Conservation (phyloP, 2,797 vertebrate species). For the Tangara arthus region DNA sequence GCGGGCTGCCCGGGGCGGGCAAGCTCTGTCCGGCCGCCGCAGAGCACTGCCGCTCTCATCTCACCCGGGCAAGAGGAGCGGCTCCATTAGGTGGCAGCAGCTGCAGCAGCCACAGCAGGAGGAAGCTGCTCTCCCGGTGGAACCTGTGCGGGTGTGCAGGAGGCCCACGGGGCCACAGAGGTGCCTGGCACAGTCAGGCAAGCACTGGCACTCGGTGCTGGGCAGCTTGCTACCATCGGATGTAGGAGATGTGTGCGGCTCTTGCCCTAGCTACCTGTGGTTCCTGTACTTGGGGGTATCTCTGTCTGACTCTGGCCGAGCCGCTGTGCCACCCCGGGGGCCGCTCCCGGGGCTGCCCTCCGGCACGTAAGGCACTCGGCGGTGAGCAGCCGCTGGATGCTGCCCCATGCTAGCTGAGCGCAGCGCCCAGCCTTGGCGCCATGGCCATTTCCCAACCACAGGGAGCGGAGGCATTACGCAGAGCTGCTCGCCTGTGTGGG, state of each 20-base stretch:
- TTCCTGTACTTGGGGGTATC: neutral
- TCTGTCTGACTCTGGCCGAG: accelerated
- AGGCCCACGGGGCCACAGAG: neutral
- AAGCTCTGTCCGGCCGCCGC: neutral
- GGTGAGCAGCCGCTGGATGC: accelerated
- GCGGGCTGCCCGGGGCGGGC: neutral
- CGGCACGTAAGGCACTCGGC: accelerated
- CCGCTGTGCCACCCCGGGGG: neutral
- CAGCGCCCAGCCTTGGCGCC: neutral
- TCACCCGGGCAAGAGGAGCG: neutral
- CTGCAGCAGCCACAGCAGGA: neutral
- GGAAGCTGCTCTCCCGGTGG: neutral
- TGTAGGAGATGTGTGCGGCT: neutral
- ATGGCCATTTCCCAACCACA: neutral
- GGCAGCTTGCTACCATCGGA: neutral
- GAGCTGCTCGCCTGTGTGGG: neutral
- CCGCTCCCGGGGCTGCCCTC: neutral
- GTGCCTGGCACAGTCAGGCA: neutral
- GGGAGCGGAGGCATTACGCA: neutral
- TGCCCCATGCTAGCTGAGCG: neutral
- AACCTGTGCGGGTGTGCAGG: accelerated
- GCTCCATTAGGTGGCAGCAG: constrained; percentile 51
- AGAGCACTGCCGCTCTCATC: neutral
- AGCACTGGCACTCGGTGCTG: accelerated
- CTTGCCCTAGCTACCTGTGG: neutral